Percentiles rank a stretch among this genome's conserved stretches.
Evolutionary conservation across 2,113 vertebrate species (phyloP).

Genomic region (Oryzias curvinotus): DNA sequence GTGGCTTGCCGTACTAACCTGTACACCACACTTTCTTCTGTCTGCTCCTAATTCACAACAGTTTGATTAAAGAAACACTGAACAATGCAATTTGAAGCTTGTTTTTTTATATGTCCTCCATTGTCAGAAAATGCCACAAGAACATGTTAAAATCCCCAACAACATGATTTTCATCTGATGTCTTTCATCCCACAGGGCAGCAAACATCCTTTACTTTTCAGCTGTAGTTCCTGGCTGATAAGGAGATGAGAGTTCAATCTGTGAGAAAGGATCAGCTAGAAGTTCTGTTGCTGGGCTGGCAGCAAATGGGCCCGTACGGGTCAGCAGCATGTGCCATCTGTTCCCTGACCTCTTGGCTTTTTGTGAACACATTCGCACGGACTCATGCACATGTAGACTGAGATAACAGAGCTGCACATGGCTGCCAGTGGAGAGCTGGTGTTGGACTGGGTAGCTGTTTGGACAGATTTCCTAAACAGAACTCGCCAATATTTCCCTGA

Average conservation of each 20-base stretch:
- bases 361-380: constrained; percentile 17
- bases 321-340: constrained; percentile 56
- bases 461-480: constrained; percentile 45
- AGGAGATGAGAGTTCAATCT: constrained; percentile 27
- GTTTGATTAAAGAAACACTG: too few species aligned
- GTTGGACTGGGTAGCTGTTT: constrained; percentile 40
- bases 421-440: constrained; percentile 48
- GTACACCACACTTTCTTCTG: too few species aligned
- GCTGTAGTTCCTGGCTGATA: constrained; percentile 19
- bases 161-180: too few species aligned
- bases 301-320: constrained; percentile 17
- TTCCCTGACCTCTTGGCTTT: constrained; percentile 61
- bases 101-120: too few species aligned
- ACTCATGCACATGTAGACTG: constrained; percentile 3
- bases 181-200: not conserved
- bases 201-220: constrained; percentile 25
- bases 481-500: constrained; percentile 51
- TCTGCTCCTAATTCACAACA: too few species aligned
- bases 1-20: too few species aligned
- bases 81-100: too few species aligned
- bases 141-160: too few species aligned
- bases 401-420: constrained; percentile 44
- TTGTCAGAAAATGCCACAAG: too few species aligned
- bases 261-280: constrained; percentile 15
- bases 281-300: constrained; percentile 34